Evolutionary conservation across 2,888 invertebrate species (phyloP).

Genomic region (Mamestra brassicae): DNA sequence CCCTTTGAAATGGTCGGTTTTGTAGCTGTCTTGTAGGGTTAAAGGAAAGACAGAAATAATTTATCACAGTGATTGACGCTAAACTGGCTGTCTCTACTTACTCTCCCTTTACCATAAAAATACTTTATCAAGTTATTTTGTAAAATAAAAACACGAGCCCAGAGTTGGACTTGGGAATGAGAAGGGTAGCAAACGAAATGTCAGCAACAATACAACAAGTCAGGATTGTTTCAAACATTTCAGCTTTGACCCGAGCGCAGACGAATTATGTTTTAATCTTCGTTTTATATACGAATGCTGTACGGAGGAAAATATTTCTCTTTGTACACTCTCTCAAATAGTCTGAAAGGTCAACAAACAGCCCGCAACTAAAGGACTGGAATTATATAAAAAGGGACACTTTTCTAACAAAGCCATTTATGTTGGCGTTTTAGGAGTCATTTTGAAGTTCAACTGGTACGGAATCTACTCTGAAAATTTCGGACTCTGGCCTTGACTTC

Average conservation of each 20-base stretch:
- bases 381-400: conserved; percentile 25
- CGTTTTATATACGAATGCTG: conserved; percentile 38
- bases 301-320: conserved; percentile 46
- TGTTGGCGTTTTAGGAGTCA: not conserved
- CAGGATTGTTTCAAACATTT: conserved; percentile 60
- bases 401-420: not conserved
- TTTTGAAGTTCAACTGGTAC: conserved; percentile 4
- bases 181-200: conserved; percentile 54
- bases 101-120: conserved; percentile 22
- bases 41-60: conserved; percentile 32
- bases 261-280: conserved; percentile 58
- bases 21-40: conserved; percentile 16
- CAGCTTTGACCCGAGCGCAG: conserved; percentile 49
- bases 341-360: conserved; percentile 24
- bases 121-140: conserved; percentile 39
- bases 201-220: conserved; percentile 55
- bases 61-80: conserved; percentile 41
- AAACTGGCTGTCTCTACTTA: conserved; percentile 17
- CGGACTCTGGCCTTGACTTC: conserved; percentile 5
- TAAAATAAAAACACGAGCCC: conserved; percentile 31
- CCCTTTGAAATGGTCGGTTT: conserved; percentile 26
- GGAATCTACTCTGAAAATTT: conserved; percentile 7
- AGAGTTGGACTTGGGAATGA: conserved; percentile 27
- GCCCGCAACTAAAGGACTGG: conserved; percentile 20
- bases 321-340: conserved; percentile 19